Evolutionary conservation across 2,888 invertebrate species (phyloP), one percentile per base, ranked within the genome.

Genomic region (Zootermopsis nevadensis): DNA sequence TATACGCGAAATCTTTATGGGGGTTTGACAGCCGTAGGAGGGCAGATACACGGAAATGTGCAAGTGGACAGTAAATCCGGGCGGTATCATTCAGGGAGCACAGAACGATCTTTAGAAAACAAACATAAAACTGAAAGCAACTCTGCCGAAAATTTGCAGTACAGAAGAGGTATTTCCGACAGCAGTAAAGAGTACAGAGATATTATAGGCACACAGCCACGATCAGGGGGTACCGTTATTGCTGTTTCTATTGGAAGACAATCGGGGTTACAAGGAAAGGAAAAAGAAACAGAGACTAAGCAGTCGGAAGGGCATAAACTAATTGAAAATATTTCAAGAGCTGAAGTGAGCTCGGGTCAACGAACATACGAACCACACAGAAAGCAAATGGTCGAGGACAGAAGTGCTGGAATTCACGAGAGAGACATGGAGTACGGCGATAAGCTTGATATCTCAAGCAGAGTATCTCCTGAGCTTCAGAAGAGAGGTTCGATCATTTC

Each of bases 61-160:
- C 79, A 79, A 66, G 24, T 66, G 10, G 79, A 79, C 35, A 79
- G 22, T 27, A 79, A 79, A 27, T 15, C 38, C 4, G 74, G 74
- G 33, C 4, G 8, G 22, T 22, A 22, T 8, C 38, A 38, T 6
- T 31, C 24, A 38, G 33, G 33, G 31, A 31, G 6, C 19, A n/a
- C 38, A n/a, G 74, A 74, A 10, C 38, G 4, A 3, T 10, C 35
- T 33, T 33, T n/a, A 12, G 35, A 38, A 24, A 7, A 3, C 3
- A 74, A 74, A n/a, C 38, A 38, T 22, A 74, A 74, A 38, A 74
- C 74, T 3, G 74, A 74, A 27, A 74, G 38, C 38, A 30, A 24
- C 22, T 33, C 69, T 31, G 3, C 69, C 2, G 30, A 8, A 69
- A 74, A 35, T n/a, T 7, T n/a, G 33, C 74, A 74, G 24, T 38